Base-by-base conservation (phyloP, 2,113 vertebrate genomes). In the Phylloscopus trochilus region DNA sequence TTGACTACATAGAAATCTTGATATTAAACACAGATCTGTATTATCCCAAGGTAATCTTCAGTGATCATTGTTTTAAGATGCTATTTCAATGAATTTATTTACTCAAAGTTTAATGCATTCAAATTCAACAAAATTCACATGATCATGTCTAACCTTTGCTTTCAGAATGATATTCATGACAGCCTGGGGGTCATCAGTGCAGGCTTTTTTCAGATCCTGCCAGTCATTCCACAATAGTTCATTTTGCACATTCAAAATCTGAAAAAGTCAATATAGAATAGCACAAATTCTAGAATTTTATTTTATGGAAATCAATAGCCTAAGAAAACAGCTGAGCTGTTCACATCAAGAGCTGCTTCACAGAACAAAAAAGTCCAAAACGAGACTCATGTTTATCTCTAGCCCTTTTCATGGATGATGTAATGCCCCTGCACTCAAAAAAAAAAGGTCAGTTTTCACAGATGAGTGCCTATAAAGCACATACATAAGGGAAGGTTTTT, bases 191-290 rank as follows among this genome's bases (percentile, higher is more conserved):
- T 98, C 98, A 27, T 97, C 98, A 63, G 55, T 87, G 20, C 99
- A 99, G 89, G 98, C 96, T 66, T 91, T 98, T 93, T 98, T 98
- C 96, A 99, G 95, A 59, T 99, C 98, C 95, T 99, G 99, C 99
- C 99, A 99, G 18, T 98, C 98, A 52, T 77, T 87, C 99, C 99
- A 99, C 8, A 97, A 51, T 14, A 98, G 95, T 4, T 97, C 96
- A 18, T 97, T 95, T 62, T 98, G 98, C 78, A 99, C 91, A 87
- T 83, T 97, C 83, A 99, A 94, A 96, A 99, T 98, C 99, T 99
- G 96, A 73, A 90, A 92, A 92, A 94, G 93, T 82, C 35, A 77
- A 43, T 23, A 80, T 51, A 78, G 70, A 69, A 16, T 16, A 58
- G 66, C 68, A 84, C 8, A 70, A 31, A 46, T 22, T 87, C 44